These are phyloP conservation scores for Poeciliopsis presidionis DNA, from an alignment of 2,797 vertebrate genomes.

Conservation along the genomic window DNA sequence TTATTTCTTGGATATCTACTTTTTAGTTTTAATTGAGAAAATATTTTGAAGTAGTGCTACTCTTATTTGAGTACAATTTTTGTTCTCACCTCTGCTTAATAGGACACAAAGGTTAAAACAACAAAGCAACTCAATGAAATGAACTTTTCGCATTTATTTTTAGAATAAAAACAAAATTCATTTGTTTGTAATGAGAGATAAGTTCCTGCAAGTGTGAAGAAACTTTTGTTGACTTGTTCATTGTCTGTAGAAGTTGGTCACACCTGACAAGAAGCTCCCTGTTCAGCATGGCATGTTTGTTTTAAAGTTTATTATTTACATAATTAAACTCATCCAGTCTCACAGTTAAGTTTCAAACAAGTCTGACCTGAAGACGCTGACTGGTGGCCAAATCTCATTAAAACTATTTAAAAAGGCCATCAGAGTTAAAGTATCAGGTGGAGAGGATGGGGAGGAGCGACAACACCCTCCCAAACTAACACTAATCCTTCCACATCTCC, in stretches of 20 bases:
- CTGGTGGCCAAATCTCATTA: slow-evolving; percentile 12
- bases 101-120: background rate
- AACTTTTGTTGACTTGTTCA: background rate
- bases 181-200: background rate
- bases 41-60: background rate
- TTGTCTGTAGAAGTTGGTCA: background rate
- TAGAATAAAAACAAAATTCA: background rate
- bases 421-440: slow-evolving; percentile 53
- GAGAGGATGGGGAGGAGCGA: slow-evolving; percentile 25
- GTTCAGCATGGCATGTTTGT: background rate
- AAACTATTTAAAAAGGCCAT: slow-evolving; percentile 35
- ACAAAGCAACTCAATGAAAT: background rate
- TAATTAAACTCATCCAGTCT: slow-evolving; percentile 12
- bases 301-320: slow-evolving; percentile 11
- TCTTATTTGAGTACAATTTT: background rate
- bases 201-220: background rate
- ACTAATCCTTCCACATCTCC: slow-evolving; percentile 46
- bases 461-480: slow-evolving; percentile 11
- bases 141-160: background rate
- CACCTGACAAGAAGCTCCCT: background rate
- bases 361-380: slow-evolving; percentile 33
- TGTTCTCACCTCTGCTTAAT: too few relatives aligned
- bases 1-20: background rate
- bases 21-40: background rate
- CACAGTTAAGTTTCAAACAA: slow-evolving; percentile 34